Evolutionary conservation across 2,888 invertebrate genomes (phyloP).

Genomic region (Tupiocoris notatus): DNA sequence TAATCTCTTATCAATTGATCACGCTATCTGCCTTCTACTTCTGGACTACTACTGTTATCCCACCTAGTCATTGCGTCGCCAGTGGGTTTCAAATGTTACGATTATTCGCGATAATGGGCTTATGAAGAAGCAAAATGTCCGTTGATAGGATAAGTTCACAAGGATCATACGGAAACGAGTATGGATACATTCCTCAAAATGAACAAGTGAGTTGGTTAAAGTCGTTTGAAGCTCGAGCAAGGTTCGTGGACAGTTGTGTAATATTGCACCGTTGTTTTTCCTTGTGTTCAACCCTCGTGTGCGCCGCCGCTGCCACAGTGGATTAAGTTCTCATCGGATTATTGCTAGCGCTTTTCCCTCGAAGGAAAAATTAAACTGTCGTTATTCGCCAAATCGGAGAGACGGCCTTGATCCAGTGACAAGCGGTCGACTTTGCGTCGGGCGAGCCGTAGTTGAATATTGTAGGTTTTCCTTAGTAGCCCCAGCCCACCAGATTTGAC

Average conservation of each 20-base stretch:
- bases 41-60: background rate
- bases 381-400: too few species aligned
- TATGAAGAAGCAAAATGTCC: constrained; percentile 34
- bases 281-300: background rate
- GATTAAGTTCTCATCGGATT: too few species aligned
- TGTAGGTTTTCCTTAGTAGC: too few species aligned
- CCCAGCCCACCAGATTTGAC: too few species aligned
- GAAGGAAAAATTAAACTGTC: too few species aligned
- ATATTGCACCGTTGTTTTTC: background rate
- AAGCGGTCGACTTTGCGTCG: too few species aligned
- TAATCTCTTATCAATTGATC: too few species aligned
- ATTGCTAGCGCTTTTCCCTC: too few species aligned
- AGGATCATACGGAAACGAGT: background rate
- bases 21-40: too few species aligned
- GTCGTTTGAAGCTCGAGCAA: background rate
- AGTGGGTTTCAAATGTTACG: constrained; percentile 34
- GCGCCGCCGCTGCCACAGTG: background rate
- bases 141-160: constrained; percentile 26
- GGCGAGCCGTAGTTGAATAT: too few species aligned
- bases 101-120: constrained; percentile 36
- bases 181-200: constrained; percentile 26
- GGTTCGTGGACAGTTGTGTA: background rate
- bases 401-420: too few species aligned
- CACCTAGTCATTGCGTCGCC: background rate
- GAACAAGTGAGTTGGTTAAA: constrained; percentile 23